A percentile compares a stretch with the other conserved stretches of the same genome.
phyloP scores from a whole-genome alignment of 2,888 invertebrate genomes.

The Orthosia cruda region DNA sequence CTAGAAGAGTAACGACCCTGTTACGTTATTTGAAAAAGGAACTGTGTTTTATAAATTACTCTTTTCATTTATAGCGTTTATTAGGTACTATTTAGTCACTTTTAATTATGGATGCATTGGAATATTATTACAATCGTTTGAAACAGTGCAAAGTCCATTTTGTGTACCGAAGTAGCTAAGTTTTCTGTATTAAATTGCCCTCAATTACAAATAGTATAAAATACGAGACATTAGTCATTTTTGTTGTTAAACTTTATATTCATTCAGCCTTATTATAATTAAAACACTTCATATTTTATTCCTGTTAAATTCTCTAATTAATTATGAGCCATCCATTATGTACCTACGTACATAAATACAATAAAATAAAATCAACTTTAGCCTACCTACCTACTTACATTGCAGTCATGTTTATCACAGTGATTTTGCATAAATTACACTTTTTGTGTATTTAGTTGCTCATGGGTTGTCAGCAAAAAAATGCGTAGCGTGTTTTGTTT shows the following conservation, averaged over 20 bases:
- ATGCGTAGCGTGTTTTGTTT: slow-evolving; percentile 16
- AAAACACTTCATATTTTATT: slow-evolving; percentile 15
- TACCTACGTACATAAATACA: not conserved
- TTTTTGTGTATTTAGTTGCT: slow-evolving; percentile 29
- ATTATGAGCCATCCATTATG: not conserved
- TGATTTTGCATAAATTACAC: slow-evolving; percentile 14
- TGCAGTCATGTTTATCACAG: slow-evolving; percentile 9
- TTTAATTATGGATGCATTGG: too few species aligned
- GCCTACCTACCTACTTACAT: not conserved
- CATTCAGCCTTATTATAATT: not conserved
- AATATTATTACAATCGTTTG: slow-evolving; percentile 1
- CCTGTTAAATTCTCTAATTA: not conserved
- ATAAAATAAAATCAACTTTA: slow-evolving; percentile 6
- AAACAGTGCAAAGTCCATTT: not conserved
- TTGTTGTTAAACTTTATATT: not conserved
- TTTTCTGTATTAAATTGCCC: slow-evolving; percentile 19
- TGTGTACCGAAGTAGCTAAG: not conserved
- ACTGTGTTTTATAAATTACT: not conserved
- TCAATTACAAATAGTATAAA: slow-evolving; percentile 1
- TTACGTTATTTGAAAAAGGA: slow-evolving; percentile 10
- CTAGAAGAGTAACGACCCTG: slow-evolving; percentile 7
- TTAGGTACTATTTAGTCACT: too few species aligned
- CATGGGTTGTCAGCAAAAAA: slow-evolving; percentile 24
- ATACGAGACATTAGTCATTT: slow-evolving; percentile 18
- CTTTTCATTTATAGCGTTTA: not conserved